Evolutionary conservation across 2,888 invertebrate genomes (phyloP), one percentile per base, ranked within the genome.

Genomic region (Eumerus sabulonum): DNA sequence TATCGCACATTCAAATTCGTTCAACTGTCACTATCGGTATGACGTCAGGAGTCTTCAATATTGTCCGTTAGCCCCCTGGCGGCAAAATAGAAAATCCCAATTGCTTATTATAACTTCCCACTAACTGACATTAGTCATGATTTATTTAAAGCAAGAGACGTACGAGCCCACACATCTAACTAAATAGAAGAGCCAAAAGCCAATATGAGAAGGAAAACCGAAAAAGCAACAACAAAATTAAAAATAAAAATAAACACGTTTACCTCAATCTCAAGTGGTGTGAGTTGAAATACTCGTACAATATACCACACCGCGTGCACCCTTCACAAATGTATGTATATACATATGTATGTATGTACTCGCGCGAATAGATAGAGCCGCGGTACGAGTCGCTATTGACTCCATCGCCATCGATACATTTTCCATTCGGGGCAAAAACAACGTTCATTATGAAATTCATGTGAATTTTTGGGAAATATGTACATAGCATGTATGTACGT

Each of bases 401-500:
- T 27, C 27, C 27, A 27, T 27, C 27, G 27, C 7, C 27, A 27
- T 7, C 2, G 2, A 2, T 27, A 14, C 47, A 47, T 71, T 62
- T 71, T 62, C 47, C 51, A 47, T 51, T 47, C 27, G 7, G 70
- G 35, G 50, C 62, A 45, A 59, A 54, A 56, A 56, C 18, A 48
- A 14, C 35, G 44, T 53, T 57, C 62, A 63, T 67, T 77, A 67
- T 59, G 42, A 62, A 67, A 60, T 50, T 54, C 14, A 51, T 67
- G 60, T 72, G 60, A 77, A n/a, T 62, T 57, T 72, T 59, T 38
- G 36, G 13, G 18, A 67, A 72, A 67, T 57, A 36, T n/a, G n/a
- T n/a, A n/a, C n/a, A n/a, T n/a, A 72, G 42, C 66, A 50, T 35
- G 11, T 7, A 48, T n/a, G n/a, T n/a, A n/a, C n/a, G n/a, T n/a